Evolutionary conservation across 2,797 vertebrate genomes (phyloP).

Genomic region (Pterois miles): DNA sequence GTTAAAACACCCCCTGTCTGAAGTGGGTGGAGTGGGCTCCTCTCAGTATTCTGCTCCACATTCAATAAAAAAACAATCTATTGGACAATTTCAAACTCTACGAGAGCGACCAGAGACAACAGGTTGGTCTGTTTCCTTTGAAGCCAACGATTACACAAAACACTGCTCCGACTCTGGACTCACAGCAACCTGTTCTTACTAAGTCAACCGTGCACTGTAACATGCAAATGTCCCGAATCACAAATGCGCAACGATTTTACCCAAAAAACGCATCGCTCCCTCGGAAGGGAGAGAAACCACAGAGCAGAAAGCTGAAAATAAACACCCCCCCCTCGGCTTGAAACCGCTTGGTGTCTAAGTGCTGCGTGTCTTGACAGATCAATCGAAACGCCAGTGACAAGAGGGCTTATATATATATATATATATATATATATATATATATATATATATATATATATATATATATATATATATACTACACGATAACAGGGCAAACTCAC

Average conservation of each 20-base stretch:
- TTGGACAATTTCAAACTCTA: constrained; percentile 45
- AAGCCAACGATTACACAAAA: constrained; percentile 24
- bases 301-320: constrained; percentile 20
- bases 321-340: neutral
- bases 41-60: neutral
- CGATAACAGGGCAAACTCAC: constrained; percentile 74
- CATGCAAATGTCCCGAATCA: constrained; percentile 55
- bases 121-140: constrained; percentile 67
- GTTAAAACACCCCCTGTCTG: constrained; percentile 38
- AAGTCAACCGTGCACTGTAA: constrained; percentile 22
- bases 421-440: no score
- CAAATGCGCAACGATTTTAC: constrained; percentile 68
- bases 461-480: constrained; percentile 28
- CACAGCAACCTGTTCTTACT: neutral
- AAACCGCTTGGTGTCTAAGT: neutral
- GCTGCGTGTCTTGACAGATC: constrained; percentile 12
- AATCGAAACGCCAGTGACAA: constrained; percentile 16
- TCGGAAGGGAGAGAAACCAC: constrained; percentile 30
- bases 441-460: no score
- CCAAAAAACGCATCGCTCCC: constrained; percentile 50
- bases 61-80: neutral
- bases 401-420: neutral
- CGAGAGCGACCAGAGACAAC: constrained; percentile 66
- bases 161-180: neutral
- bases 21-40: constrained; percentile 47